Evolutionary conservation across 2,797 vertebrate species (phyloP).

Genomic region (Anableps anableps): DNA sequence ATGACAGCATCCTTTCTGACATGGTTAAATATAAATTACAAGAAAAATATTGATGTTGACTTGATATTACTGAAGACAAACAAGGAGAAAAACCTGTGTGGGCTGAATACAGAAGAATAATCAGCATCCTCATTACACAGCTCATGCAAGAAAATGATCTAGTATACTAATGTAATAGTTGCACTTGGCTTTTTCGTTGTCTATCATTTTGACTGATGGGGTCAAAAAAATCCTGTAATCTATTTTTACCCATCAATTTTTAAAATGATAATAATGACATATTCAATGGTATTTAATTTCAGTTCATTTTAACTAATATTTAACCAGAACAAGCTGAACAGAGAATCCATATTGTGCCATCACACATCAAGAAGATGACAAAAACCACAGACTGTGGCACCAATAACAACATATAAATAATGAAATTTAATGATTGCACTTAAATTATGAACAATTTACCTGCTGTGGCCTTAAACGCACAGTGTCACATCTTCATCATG

Average conservation of each 20-base stretch:
- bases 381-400: not conserved
- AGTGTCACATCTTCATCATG: not conserved
- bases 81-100: not conserved
- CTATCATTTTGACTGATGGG: not conserved
- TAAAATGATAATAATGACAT: too few species aligned
- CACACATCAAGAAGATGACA: not conserved
- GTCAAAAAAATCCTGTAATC: too few species aligned
- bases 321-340: not conserved
- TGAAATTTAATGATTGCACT: not conserved
- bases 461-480: not conserved
- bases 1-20: not conserved
- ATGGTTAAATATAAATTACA: slow-evolving; percentile 1
- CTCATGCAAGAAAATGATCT: not conserved
- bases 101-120: slow-evolving; percentile 5
- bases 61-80: slow-evolving; percentile 13
- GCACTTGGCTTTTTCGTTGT: too few species aligned
- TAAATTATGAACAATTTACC: not conserved
- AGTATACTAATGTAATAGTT: not conserved
- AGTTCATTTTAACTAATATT: not conserved
- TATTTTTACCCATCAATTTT: too few species aligned
- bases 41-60: slow-evolving; percentile 1
- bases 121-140: not conserved
- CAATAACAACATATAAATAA: not conserved
- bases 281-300: not conserved
- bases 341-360: not conserved